Conservation (phyloP, 2,797 vertebrate species). For the Vipera ursinii region DNA sequence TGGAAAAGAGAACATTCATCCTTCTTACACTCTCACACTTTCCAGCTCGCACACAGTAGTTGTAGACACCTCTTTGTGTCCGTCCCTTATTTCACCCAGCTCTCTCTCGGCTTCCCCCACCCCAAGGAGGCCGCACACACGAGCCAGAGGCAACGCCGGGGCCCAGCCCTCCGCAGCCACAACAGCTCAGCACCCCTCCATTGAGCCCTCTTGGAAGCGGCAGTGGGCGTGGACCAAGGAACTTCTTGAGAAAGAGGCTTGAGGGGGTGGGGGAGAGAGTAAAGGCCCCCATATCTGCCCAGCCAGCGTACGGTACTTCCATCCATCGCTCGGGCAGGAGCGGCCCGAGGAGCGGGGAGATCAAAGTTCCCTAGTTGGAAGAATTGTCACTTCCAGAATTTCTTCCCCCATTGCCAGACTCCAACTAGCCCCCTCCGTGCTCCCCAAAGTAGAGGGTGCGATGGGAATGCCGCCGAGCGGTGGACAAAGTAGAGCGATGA, state of each 20-base stretch:
- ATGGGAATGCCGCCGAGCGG: background rate
- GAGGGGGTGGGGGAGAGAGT: too few relatives aligned
- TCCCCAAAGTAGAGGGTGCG: slow-evolving; percentile 28
- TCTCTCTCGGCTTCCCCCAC: background rate
- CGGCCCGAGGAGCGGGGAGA: background rate
- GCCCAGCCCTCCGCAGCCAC: background rate
- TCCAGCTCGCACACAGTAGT: slow-evolving; percentile 6
- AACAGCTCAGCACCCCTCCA: background rate
- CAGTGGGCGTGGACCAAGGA: background rate
- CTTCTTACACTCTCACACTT: background rate
- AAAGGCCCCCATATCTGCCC: background rate
- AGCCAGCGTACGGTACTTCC: background rate
- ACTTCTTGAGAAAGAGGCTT: background rate
- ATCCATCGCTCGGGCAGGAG: background rate
- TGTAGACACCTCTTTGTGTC: background rate
- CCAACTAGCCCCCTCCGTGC: background rate
- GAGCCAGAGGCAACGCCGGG: background rate
- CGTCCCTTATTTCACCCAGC: background rate
- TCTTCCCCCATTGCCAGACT: background rate
- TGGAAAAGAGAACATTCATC: background rate
- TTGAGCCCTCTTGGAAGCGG: background rate
- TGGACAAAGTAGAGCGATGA: background rate
- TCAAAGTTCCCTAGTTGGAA: background rate
- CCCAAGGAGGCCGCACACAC: background rate
- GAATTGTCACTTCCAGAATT: background rate